phyloP scores from a whole-genome alignment of 2,113 vertebrate species.

The Edolisoma coerulescens region DNA sequence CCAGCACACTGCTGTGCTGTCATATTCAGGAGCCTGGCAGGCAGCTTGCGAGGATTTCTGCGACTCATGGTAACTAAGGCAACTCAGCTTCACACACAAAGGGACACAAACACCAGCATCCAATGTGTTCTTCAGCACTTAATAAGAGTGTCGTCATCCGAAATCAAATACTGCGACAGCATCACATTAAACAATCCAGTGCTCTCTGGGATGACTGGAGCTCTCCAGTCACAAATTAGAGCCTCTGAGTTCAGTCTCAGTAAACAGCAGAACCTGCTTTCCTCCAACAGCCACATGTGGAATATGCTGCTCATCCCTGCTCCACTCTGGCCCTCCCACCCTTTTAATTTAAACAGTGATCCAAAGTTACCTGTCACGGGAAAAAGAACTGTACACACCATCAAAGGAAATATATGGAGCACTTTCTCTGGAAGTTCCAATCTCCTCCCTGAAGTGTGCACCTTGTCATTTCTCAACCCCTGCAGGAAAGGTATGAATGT shows the following conservation, averaged over 20 bases:
- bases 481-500: neutral
- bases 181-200: neutral
- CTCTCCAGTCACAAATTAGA: neutral
- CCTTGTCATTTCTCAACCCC: neutral
- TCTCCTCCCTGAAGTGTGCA: neutral
- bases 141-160: neutral
- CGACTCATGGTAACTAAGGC: constrained; percentile 27
- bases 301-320: neutral
- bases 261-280: neutral
- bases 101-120: neutral
- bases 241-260: neutral
- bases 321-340: neutral
- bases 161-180: neutral
- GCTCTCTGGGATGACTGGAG: neutral
- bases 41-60: neutral
- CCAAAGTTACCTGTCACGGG: neutral
- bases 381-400: neutral
- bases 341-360: neutral
- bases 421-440: neutral
- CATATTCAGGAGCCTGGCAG: neutral
- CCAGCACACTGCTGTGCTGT: constrained; percentile 13
- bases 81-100: constrained; percentile 24
- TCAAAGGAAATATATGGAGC: neutral
- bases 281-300: neutral
- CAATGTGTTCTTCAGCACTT: neutral